Conservation (phyloP, 1,140 invertebrate genomes). For the Euura lappo region DNA sequence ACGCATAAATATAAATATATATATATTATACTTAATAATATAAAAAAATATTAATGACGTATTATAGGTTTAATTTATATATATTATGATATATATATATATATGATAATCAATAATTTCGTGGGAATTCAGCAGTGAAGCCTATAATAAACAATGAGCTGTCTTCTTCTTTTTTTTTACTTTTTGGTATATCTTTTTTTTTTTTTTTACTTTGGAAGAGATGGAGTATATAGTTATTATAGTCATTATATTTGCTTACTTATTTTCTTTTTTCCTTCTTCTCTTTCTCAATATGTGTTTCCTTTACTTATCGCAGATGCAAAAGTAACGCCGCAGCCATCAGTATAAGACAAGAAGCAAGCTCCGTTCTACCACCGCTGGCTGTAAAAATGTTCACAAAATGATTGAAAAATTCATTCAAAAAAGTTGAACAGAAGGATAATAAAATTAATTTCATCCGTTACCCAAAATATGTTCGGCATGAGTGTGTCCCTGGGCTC, state of each 20-base stretch:
- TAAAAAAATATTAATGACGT: conserved; percentile 6
- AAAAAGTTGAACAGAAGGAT: no score
- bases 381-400: background rate
- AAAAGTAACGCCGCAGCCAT: background rate
- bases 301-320: background rate
- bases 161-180: background rate
- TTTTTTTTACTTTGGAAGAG: conserved; percentile 3
- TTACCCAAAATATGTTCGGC: conserved; percentile 59
- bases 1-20: no score
- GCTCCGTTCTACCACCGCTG: background rate
- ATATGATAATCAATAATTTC: background rate
- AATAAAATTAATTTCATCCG: background rate
- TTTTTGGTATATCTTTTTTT: background rate
- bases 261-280: no score
- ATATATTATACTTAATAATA: background rate
- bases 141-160: background rate
- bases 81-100: background rate
- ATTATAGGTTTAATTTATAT: background rate
- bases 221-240: no score
- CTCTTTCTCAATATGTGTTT: no score
- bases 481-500: conserved; percentile 57
- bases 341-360: background rate
- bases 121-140: background rate
- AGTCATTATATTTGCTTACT: no score
- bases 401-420: no score